Evolutionary conservation across 1,140 invertebrate genomes (phyloP).

Genomic region (Zeugodacus cucurbitae): DNA sequence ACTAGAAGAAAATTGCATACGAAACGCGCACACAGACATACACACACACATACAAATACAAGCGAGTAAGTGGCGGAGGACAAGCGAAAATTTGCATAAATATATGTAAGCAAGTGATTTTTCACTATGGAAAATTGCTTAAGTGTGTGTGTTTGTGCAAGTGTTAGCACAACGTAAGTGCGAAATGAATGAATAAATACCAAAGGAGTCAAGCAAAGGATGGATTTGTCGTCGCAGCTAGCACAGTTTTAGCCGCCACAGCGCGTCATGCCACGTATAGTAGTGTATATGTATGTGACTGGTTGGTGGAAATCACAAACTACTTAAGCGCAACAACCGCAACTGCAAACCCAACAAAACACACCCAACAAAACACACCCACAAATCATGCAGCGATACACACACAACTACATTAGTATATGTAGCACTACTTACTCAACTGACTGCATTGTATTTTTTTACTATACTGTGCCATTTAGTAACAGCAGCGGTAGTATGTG

Average conservation of each 20-base stretch:
- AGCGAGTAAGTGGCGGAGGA: background rate
- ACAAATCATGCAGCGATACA: background rate
- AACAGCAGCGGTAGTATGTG: background rate
- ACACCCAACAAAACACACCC: constrained; percentile 29
- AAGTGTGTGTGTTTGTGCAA: background rate
- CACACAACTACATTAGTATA: background rate
- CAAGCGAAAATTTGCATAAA: constrained; percentile 12
- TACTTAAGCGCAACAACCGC: constrained; percentile 31
- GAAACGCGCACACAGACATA: background rate
- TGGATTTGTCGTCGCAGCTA: constrained; percentile 15
- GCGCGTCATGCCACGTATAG: background rate
- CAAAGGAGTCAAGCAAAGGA: constrained; percentile 1
- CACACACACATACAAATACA: background rate
- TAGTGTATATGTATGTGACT: background rate
- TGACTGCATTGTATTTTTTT: background rate
- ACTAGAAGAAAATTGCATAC: constrained; percentile 18
- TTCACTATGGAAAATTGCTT: background rate
- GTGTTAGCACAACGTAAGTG: constrained; percentile 14
- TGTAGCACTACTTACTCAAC: background rate
- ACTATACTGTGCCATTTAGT: background rate
- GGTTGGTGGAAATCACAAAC: constrained; percentile 27
- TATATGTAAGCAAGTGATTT: background rate
- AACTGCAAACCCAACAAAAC: constrained; percentile 15
- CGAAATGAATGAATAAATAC: constrained; percentile 37
- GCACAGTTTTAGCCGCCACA: background rate